Evolutionary conservation across 2,113 vertebrate genomes (phyloP).

Genomic region (Piaya cayana): DNA sequence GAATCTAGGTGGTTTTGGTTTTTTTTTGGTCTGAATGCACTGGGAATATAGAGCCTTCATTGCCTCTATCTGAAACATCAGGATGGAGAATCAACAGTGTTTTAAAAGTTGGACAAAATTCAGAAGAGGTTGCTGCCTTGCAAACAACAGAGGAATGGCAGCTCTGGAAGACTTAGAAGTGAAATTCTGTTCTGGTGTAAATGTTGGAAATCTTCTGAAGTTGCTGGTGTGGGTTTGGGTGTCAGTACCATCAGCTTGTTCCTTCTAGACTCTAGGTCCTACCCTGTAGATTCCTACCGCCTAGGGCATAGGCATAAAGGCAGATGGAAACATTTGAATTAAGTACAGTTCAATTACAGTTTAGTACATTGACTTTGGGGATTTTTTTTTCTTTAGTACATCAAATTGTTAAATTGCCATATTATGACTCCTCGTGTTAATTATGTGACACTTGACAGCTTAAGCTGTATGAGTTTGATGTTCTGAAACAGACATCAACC

Average conservation of each 20-base stretch:
- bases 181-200: rapidly evolving
- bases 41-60: neutral
- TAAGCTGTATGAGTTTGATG: neutral
- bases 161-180: neutral
- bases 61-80: rapidly evolving
- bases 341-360: neutral
- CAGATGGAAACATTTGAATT: neutral
- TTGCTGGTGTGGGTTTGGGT: rapidly evolving
- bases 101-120: neutral
- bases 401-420: neutral
- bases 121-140: neutral
- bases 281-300: neutral
- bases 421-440: neutral
- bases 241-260: neutral
- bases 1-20: neutral
- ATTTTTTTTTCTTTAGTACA: neutral
- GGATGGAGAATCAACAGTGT: neutral
- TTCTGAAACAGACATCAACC: neutral
- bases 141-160: neutral
- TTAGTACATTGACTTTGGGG: neutral
- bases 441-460: neutral
- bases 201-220: neutral
- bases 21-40: neutral
- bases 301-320: neutral
- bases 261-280: neutral